Evolutionary conservation across 2,888 invertebrate genomes (phyloP).

Genomic region (Malacosoma neustria): DNA sequence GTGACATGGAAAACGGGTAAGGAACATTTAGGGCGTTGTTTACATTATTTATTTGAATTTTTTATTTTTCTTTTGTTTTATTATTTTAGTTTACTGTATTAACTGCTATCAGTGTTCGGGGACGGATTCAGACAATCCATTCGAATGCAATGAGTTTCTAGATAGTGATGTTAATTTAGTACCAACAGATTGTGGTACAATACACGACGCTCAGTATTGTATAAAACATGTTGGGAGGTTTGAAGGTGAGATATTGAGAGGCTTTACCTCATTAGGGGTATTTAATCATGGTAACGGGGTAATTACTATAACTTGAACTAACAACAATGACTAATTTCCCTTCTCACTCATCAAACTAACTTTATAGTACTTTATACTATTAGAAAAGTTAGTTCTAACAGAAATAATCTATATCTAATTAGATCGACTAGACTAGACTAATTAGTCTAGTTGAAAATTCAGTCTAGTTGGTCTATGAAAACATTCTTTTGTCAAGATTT

Average conservation of each 20-base stretch:
- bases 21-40: conserved; percentile 33
- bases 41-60: conserved; percentile 19
- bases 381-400: too few species aligned
- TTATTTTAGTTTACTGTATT: conserved; percentile 77
- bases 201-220: conserved; percentile 91
- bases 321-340: too few species aligned
- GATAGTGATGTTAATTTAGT: conserved; percentile 78
- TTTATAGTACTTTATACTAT: too few species aligned
- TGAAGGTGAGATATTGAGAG: conserved; percentile 79
- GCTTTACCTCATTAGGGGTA: background rate
- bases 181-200: conserved; percentile 82
- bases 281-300: too few species aligned
- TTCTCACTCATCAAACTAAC: too few species aligned
- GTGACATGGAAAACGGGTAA: conserved; percentile 35
- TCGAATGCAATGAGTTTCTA: conserved; percentile 89
- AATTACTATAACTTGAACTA: too few species aligned
- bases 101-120: conserved; percentile 94
- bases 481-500: too few species aligned
- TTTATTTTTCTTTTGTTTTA: conserved; percentile 24
- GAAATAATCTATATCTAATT: too few species aligned
- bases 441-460: too few species aligned
- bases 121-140: conserved; percentile 82
- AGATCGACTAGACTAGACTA: too few species aligned
- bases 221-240: conserved; percentile 94
- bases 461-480: too few species aligned